Evolutionary conservation across 2,797 vertebrate species (phyloP).

Genomic region (Mus caroli): DNA sequence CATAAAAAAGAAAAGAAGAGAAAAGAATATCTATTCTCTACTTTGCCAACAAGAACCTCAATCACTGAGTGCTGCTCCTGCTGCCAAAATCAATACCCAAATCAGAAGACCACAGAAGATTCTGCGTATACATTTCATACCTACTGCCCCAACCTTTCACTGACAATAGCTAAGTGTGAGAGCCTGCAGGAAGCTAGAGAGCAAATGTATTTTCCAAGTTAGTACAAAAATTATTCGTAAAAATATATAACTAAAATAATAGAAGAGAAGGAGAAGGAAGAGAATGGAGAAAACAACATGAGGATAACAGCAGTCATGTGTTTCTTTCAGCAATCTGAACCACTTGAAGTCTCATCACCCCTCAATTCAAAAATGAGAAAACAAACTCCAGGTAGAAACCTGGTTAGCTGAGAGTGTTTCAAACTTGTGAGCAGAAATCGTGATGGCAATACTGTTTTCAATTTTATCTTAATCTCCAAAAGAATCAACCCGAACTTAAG

Average conservation of each 20-base stretch:
- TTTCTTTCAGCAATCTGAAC: neutral
- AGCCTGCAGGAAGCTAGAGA: neutral
- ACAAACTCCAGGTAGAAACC: neutral
- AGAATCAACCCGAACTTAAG: neutral
- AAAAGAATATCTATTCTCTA: neutral
- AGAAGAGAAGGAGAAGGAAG: neutral
- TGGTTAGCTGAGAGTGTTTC: neutral
- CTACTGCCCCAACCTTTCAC: neutral
- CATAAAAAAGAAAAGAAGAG: too few species aligned
- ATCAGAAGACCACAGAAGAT: neutral
- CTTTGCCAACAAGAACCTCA: neutral
- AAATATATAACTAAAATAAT: neutral
- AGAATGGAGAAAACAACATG: too few species aligned
- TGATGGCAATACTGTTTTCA: neutral
- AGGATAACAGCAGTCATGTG: neutral
- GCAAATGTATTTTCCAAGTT: neutral
- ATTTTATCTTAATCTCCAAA: neutral
- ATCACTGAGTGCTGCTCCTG: neutral
- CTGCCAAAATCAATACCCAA: neutral
- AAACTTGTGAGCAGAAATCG: neutral
- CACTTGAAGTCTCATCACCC: neutral
- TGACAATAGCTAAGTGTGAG: neutral
- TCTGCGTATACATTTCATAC: neutral
- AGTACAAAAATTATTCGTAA: neutral
- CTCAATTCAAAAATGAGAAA: neutral